phyloP scores from a whole-genome alignment of 2,797 vertebrate species.

The Leptodactylus fallax region DNA sequence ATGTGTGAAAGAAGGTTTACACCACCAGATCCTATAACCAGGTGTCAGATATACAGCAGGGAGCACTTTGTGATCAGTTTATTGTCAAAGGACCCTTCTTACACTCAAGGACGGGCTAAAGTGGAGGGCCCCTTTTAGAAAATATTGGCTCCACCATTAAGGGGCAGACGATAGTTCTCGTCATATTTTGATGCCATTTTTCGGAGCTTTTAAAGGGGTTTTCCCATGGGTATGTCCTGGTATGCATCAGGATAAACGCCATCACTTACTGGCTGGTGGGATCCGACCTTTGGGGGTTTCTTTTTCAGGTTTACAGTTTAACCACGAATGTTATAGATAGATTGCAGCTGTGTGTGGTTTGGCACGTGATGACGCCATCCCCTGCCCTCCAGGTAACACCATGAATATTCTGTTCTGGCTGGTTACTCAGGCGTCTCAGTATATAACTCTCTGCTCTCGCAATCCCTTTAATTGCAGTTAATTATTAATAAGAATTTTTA shows the following conservation, averaged over 20 bases:
- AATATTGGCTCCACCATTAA: too few species aligned
- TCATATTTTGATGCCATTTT: neutral
- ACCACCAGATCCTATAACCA: too few species aligned
- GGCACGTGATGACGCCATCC: neutral
- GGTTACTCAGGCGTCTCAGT: neutral
- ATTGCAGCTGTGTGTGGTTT: neutral
- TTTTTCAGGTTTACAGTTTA: neutral
- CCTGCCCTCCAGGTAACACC: neutral
- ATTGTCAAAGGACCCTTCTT: too few species aligned
- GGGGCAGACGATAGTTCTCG: too few species aligned
- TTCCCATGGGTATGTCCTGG: neutral
- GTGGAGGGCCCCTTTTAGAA: too few species aligned
- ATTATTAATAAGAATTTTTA: neutral
- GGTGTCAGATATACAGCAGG: too few species aligned
- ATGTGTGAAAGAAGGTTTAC: too few species aligned
- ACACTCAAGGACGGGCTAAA: too few species aligned
- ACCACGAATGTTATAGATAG: neutral
- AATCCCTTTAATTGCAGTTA: neutral
- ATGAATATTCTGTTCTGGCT: neutral
- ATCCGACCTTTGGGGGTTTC: neutral
- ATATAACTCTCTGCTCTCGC: neutral
- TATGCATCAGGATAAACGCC: neutral
- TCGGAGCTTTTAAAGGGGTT: neutral
- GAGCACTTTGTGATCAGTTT: too few species aligned
- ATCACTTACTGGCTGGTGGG: neutral